phyloP scores from a whole-genome alignment of 2,797 vertebrate species.

The Poeciliopsis infans region DNA sequence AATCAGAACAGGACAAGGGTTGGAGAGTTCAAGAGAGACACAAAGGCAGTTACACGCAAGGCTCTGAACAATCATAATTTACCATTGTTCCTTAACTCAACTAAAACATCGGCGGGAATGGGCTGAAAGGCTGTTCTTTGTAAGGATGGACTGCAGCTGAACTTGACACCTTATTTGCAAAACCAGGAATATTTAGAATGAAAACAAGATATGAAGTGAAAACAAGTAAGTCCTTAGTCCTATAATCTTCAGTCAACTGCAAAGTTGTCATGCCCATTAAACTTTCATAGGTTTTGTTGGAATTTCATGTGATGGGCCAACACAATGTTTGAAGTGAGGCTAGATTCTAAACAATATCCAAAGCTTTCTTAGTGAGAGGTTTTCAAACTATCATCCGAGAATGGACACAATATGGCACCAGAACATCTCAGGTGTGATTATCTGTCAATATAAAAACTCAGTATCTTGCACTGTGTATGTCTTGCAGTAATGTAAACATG shows the following conservation, averaged over 20 bases:
- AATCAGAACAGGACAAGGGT: slow-evolving; percentile 48
- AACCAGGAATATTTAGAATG: not conserved
- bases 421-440: too few species aligned
- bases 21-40: slow-evolving; percentile 52
- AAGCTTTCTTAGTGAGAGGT: too few species aligned
- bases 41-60: slow-evolving; percentile 69
- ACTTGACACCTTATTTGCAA: not conserved
- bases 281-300: not conserved
- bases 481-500: too few species aligned
- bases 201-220: not conserved
- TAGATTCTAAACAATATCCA: too few species aligned
- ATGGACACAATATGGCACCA: too few species aligned
- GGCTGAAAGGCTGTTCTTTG: not conserved
- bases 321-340: too few species aligned
- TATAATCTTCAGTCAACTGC: not conserved
- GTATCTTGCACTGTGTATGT: too few species aligned
- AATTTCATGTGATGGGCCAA: too few species aligned
- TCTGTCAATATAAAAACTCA: too few species aligned
- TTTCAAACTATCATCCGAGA: too few species aligned
- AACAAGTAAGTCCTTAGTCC: not conserved
- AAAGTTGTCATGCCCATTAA: not conserved
- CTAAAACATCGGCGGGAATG: not conserved
- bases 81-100: slow-evolving; percentile 1
- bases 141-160: not conserved
- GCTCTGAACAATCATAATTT: slow-evolving; percentile 20